Percentiles rank a stretch among this genome's conserved stretches.
These are phyloP conservation scores for Thelaira solivaga DNA, from an alignment of 2,888 invertebrate genomes.

Conservation along the genomic window DNA sequence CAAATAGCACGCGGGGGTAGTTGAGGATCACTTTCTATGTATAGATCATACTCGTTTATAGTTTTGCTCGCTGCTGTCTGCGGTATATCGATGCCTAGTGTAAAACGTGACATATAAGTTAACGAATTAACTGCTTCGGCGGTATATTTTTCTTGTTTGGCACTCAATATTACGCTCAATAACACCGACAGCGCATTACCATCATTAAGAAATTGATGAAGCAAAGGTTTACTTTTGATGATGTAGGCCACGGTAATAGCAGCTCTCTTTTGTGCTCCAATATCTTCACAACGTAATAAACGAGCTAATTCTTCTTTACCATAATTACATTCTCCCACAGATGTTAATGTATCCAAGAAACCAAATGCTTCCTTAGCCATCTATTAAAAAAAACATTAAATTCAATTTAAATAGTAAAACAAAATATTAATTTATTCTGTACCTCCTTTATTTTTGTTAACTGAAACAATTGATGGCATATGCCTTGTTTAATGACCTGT, in stretches of 20 bases:
- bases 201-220: constrained; percentile 74
- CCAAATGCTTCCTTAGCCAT: constrained; percentile 71
- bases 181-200: constrained; percentile 73
- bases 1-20: constrained; percentile 64
- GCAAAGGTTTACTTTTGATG: constrained; percentile 72
- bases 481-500: constrained; percentile 73
- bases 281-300: constrained; percentile 72
- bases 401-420: background rate
- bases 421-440: too few relatives aligned
- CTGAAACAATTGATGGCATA: constrained; percentile 73
- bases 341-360: constrained; percentile 73
- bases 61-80: constrained; percentile 60
- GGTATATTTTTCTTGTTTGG: constrained; percentile 70
- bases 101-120: constrained; percentile 72
- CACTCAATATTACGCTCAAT: constrained; percentile 72
- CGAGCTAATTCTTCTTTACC: constrained; percentile 76
- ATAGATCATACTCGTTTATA: constrained; percentile 65
- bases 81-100: constrained; percentile 71
- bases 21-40: constrained; percentile 51
- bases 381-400: constrained; percentile 64
- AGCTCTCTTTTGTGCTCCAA: constrained; percentile 71
- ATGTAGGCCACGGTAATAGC: constrained; percentile 75
- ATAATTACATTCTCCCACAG: constrained; percentile 76
- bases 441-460: constrained; percentile 74
- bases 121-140: constrained; percentile 75